Evolutionary conservation across 1,140 invertebrate species (phyloP).

Genomic region (Neuroterus valhalla): DNA sequence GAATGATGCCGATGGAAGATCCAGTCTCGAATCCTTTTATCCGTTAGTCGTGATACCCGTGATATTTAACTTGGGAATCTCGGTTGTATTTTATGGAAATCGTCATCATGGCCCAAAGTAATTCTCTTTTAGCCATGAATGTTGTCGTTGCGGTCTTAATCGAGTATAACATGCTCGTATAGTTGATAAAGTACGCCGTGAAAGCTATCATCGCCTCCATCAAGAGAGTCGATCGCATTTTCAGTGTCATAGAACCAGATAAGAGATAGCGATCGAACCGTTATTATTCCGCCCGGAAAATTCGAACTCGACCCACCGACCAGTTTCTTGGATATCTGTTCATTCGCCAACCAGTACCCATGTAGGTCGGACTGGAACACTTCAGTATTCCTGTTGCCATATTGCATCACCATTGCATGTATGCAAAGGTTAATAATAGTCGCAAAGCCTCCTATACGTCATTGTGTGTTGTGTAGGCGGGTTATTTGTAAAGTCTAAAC

Average conservation of each 20-base stretch:
- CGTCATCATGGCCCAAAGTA: not conserved
- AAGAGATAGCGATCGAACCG: conserved; percentile 29
- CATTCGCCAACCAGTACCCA: conserved; percentile 39
- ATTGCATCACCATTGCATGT: conserved; percentile 24
- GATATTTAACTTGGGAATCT: conserved; percentile 23
- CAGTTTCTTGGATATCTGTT: conserved; percentile 2
- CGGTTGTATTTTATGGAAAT: conserved; percentile 17
- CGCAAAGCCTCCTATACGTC: conserved; percentile 45
- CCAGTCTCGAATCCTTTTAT: conserved; percentile 2
- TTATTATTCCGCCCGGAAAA: conserved; percentile 18
- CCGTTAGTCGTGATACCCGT: not conserved
- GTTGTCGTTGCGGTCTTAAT: conserved; percentile 28
- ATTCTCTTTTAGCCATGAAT: conserved; percentile 12
- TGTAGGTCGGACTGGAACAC: conserved; percentile 46
- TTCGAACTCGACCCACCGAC: conserved; percentile 1
- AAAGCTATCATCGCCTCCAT: conserved; percentile 18
- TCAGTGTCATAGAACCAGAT: conserved; percentile 17
- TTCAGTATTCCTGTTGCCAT: conserved; percentile 38
- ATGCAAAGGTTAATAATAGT: conserved; percentile 47
- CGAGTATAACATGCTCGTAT: conserved; percentile 15
- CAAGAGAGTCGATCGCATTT: not conserved
- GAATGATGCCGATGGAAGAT: not conserved
- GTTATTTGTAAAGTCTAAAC: conserved; percentile 33
- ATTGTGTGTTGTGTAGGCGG: conserved; percentile 42
- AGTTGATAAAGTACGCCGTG: conserved; percentile 17